Evolutionary conservation across 2,113 vertebrate species (phyloP).

Genomic region (Archilochus colubris): DNA sequence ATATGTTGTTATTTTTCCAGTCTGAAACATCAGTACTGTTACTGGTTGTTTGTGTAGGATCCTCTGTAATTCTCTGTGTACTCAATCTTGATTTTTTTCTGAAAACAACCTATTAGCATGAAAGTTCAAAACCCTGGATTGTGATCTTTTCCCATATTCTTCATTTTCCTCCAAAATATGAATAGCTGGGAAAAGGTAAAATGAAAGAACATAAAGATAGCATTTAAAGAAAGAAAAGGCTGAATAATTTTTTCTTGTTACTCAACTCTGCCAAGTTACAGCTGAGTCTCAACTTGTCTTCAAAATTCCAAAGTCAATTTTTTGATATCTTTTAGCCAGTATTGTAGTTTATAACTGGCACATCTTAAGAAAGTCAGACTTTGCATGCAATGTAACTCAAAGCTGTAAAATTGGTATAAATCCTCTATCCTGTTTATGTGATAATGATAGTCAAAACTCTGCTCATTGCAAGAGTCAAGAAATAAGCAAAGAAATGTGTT

Average conservation of each 20-base stretch:
- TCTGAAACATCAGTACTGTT: conserved; percentile 4
- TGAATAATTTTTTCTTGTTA: neutral
- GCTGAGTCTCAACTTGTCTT: neutral
- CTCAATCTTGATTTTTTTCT: conserved; percentile 22
- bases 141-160: neutral
- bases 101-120: neutral
- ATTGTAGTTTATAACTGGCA: neutral
- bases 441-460: neutral
- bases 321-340: neutral
- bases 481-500: neutral
- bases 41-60: neutral
- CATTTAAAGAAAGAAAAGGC: neutral
- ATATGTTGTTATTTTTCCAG: neutral
- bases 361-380: neutral
- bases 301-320: neutral
- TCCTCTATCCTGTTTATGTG: neutral
- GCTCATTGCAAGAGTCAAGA: neutral
- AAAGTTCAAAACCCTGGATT: neutral
- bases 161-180: neutral
- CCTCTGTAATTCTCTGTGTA: neutral
- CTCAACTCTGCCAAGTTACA: neutral
- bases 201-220: neutral
- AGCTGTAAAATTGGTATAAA: neutral
- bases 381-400: neutral
- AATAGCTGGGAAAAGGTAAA: neutral